Conservation (phyloP, 2,888 invertebrate species). For the Cephonodes hylas region DNA sequence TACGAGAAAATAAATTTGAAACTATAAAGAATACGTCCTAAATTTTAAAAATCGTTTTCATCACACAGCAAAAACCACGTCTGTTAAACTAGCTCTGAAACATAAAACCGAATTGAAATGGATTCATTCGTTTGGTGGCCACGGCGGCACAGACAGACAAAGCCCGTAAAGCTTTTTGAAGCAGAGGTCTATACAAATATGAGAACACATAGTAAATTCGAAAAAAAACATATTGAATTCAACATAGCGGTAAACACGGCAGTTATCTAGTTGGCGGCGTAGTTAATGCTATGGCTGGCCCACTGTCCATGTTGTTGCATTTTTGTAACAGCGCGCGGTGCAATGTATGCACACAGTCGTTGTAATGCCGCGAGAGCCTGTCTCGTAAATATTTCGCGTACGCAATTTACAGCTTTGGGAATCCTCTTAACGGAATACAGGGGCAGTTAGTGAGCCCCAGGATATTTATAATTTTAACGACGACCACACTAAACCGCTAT, state of each 20-base stretch:
- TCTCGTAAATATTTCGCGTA: constrained; percentile 78
- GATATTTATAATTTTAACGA: constrained; percentile 69
- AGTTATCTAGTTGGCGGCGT: constrained; percentile 47
- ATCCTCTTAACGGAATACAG: constrained; percentile 77
- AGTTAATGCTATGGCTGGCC: constrained; percentile 41
- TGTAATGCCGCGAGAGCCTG: constrained; percentile 74
- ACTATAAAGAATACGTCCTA: too few species aligned
- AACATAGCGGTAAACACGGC: constrained; percentile 12
- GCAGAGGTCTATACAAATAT: neutral
- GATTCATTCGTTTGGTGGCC: neutral
- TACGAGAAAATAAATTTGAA: too few species aligned
- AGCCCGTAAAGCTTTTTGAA: neutral
- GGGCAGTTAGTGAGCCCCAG: constrained; percentile 71
- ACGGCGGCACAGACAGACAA: neutral
- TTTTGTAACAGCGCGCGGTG: constrained; percentile 63
- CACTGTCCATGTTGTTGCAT: constrained; percentile 49
- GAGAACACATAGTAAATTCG: neutral
- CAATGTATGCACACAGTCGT: constrained; percentile 66
- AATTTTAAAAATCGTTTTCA: too few species aligned
- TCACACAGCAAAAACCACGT: neutral
- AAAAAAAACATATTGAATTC: neutral
- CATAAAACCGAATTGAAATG: neutral
- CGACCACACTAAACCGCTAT: constrained; percentile 51
- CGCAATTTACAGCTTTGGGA: constrained; percentile 77
- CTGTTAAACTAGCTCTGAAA: neutral